phyloP scores from a whole-genome alignment of 35 echinoderm and acorn worm genomes.

The Ptychodera flava region DNA sequence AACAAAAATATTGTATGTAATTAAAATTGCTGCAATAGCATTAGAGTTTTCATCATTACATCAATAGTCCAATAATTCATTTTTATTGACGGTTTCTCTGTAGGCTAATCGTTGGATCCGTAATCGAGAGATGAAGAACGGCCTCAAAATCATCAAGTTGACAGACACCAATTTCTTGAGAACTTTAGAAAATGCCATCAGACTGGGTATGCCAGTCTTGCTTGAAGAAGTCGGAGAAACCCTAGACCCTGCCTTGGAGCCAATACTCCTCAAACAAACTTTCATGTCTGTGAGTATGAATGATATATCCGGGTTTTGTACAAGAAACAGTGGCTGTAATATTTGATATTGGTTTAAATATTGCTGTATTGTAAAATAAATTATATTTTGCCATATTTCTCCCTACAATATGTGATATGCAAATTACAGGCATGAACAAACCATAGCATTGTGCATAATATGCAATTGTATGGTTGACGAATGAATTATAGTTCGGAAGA shows the following conservation, averaged over 20 bases:
- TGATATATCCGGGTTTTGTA: neutral
- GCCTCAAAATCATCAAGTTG: constrained; percentile 91
- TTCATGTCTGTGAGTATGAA: constrained; percentile 59
- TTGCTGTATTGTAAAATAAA: no score
- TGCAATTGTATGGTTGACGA: no score
- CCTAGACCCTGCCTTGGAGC: constrained; percentile 90
- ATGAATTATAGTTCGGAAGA: no score
- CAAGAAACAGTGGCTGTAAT: no score
- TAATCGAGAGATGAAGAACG: constrained; percentile 84
- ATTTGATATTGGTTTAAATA: no score
- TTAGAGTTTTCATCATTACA: neutral
- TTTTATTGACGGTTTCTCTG: no score
- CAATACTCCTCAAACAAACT: constrained; percentile 96
- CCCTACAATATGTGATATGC: no score
- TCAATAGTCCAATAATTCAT: neutral
- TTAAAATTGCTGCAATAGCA: no score
- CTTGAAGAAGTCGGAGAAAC: constrained; percentile 91
- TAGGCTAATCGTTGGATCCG: constrained; percentile 98
- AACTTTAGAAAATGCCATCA: constrained; percentile 87
- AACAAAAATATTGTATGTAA: no score
- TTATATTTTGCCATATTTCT: no score
- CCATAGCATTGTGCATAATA: no score
- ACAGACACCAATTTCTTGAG: constrained; percentile 87
- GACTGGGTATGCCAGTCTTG: constrained; percentile 80
- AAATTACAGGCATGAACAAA: no score